Evolutionary conservation across 2,113 vertebrate genomes (phyloP).

Genomic region (Aegithalos caudatus): DNA sequence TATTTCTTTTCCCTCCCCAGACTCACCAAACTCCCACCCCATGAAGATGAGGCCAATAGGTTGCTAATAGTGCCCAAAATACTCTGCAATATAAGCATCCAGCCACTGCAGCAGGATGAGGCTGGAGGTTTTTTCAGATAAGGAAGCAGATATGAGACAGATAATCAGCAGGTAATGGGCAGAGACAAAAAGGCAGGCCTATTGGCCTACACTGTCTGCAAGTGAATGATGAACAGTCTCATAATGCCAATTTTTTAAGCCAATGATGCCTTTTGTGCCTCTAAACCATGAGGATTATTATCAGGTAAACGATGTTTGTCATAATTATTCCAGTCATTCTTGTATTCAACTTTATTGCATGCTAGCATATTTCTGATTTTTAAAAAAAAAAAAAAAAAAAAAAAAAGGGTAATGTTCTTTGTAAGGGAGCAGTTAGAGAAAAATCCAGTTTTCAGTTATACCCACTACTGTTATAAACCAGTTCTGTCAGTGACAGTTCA

Average conservation of each 20-base stretch:
- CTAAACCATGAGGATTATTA: not conserved
- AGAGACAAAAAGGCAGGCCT: not conserved
- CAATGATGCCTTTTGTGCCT: not conserved
- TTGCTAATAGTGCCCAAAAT: fast-evolving
- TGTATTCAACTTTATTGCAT: not conserved
- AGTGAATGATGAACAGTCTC: not conserved
- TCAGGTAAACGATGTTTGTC: not conserved
- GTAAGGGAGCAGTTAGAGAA: not conserved
- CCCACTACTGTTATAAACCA: not conserved
- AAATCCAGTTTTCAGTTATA: not conserved
- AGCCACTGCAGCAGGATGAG: not conserved
- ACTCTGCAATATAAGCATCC: not conserved
- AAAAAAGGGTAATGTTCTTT: not conserved
- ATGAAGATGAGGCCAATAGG: not conserved
- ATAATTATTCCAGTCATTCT: not conserved
- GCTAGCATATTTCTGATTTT: not conserved
- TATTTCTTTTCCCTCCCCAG: not conserved
- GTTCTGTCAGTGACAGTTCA: not conserved
- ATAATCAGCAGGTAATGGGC: not conserved
- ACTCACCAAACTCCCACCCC: not conserved
- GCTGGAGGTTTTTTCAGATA: not conserved
- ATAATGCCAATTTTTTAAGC: not conserved
- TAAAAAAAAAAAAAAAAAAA: too few relatives aligned
- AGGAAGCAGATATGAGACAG: not conserved
- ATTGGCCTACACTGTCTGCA: not conserved